These are phyloP conservation scores for Oppia nitens DNA, from an alignment of 1,140 invertebrate species.

Conservation along the genomic window DNA sequence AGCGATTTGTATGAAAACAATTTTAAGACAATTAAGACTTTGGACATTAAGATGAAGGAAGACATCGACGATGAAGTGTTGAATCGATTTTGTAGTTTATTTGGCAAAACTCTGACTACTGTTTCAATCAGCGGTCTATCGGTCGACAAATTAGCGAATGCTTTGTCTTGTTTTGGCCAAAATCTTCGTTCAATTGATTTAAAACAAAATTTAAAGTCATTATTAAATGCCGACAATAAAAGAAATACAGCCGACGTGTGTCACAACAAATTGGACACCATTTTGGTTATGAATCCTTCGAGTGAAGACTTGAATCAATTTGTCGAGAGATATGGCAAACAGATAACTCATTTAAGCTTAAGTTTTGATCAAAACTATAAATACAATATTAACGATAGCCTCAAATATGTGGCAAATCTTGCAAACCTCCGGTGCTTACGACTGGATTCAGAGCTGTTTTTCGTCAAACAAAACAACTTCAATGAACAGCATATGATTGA, in stretches of 20 bases:
- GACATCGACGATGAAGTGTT: background rate
- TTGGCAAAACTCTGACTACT: background rate
- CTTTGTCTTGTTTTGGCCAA: background rate
- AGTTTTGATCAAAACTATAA: background rate
- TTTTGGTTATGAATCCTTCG: background rate
- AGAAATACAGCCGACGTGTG: background rate
- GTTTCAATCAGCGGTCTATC: background rate
- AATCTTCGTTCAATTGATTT: background rate
- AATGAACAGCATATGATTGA: background rate
- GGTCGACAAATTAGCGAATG: background rate
- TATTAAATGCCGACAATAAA: background rate
- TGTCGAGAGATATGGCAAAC: background rate
- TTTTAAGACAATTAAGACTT: background rate
- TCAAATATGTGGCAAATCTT: background rate
- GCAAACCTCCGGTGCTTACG: background rate
- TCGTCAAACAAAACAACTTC: background rate
- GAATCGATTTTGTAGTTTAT: background rate
- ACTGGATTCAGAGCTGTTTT: background rate
- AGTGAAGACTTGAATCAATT: background rate
- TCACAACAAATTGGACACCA: background rate
- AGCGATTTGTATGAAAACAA: background rate
- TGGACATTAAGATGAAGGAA: background rate
- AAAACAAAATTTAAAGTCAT: background rate
- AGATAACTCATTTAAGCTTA: background rate
- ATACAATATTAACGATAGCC: background rate